Evolutionary conservation across 2,888 invertebrate genomes (phyloP), one percentile per base, ranked within the genome.

Genomic region (Leucania comma): DNA sequence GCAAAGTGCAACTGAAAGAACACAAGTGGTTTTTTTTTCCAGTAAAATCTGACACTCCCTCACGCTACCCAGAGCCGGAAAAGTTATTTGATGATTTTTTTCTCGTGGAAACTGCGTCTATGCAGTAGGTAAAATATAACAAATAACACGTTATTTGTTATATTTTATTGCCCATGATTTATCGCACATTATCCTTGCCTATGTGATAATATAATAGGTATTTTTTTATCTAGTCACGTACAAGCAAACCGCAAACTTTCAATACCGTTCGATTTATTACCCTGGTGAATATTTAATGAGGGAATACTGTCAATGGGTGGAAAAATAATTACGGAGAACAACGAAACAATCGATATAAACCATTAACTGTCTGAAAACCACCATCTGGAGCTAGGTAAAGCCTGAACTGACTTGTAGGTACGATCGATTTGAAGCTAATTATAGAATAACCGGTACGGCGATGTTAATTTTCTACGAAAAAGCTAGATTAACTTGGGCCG

Each of bases 361-460:
- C 59, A 69, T 69, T 38, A 66, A 38, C 75, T 58, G 42, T 70
- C 60, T 42, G 79, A 69, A 75, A 62, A 53, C 24, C 12, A 75
- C 76, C 82, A 83, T 71, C 78, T 82, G 81, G 42, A 53, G 53
- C 53, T 42, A 72, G n/a, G 76, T 60, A 63, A 68, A 65, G 59
- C 56, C 54, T 59, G 54, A 57, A 60, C 20, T 72, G 64, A 80
- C 63, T 60, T 74, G 64, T 78, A 58, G 22, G 53, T 58, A 58
- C 53, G 17, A 65, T 75, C 29, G 66, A 64, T 71, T 50, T 48
- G 35, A 48, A 71, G 38, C 38, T 61, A 61, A 58, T 58, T 75
- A 46, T 63, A 70, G 56, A 32, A 20, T 66, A 38, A 38, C 42
- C 57, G n/a, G 56, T 17, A 46, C 17, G 26, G n/a, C 35, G 20